Conservation (phyloP, 2,113 vertebrate genomes). For the Ramphastos sulfuratus region DNA sequence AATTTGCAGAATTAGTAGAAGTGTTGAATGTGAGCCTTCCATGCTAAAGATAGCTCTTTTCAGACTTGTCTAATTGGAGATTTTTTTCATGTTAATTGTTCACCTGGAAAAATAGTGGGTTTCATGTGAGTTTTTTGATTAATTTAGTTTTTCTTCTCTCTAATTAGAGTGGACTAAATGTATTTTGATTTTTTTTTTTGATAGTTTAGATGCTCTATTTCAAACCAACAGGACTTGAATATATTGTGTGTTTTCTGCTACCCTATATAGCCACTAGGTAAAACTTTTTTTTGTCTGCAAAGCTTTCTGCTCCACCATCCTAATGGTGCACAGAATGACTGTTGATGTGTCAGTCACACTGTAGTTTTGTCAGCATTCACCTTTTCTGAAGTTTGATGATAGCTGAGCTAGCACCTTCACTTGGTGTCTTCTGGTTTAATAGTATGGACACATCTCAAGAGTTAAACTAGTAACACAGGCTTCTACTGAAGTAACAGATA, state of each 20-base stretch:
- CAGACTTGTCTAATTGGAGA: background rate
- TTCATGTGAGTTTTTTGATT: background rate
- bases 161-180: background rate
- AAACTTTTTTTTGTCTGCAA: background rate
- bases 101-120: background rate
- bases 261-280: background rate
- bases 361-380: background rate
- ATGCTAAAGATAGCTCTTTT: background rate
- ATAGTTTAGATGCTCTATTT: background rate
- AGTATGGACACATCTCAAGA: background rate
- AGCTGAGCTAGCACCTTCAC: background rate
- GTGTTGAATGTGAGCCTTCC: background rate
- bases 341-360: background rate
- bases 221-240: background rate
- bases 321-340: background rate
- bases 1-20: background rate
- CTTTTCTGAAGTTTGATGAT: background rate
- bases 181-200: background rate
- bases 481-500: background rate
- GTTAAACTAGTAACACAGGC: background rate
- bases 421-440: background rate
- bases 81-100: background rate
- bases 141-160: background rate
- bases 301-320: background rate
- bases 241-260: background rate